Conservation (phyloP, 2,113 vertebrate genomes). For the Myotis brandtii region DNA sequence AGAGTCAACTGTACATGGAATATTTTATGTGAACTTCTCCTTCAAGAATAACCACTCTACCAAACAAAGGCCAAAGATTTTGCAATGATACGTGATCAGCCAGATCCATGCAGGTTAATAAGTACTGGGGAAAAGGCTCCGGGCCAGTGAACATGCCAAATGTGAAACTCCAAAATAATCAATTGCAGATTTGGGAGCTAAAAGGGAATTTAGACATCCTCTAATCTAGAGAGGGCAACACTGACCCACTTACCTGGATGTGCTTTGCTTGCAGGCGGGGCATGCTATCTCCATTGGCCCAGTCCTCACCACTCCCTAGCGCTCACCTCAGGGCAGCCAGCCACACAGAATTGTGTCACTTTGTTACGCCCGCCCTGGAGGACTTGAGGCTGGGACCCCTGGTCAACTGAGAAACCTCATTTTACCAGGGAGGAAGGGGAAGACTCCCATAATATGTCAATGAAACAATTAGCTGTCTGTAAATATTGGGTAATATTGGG, state of each 20-base stretch:
- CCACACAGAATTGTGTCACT: neutral
- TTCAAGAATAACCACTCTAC: neutral
- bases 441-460: neutral
- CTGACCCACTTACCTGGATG: neutral
- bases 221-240: neutral
- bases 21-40: neutral
- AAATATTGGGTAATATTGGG: neutral
- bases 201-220: neutral
- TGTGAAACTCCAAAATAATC: constrained; percentile 16
- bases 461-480: neutral
- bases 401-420: neutral
- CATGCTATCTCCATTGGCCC: neutral
- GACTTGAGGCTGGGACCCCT: neutral
- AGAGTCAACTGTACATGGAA: neutral
- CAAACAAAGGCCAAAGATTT: neutral
- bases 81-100: neutral
- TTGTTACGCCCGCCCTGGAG: neutral
- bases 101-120: constrained; percentile 16
- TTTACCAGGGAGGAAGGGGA: neutral
- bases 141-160: neutral
- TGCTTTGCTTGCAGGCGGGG: neutral
- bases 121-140: neutral
- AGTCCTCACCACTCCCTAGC: neutral
- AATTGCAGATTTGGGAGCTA: neutral
- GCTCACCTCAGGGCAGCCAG: neutral